Evolutionary conservation across 2,113 vertebrate genomes (phyloP), one percentile per base, ranked within the genome.

Genomic region (Poecilia latipinna): DNA sequence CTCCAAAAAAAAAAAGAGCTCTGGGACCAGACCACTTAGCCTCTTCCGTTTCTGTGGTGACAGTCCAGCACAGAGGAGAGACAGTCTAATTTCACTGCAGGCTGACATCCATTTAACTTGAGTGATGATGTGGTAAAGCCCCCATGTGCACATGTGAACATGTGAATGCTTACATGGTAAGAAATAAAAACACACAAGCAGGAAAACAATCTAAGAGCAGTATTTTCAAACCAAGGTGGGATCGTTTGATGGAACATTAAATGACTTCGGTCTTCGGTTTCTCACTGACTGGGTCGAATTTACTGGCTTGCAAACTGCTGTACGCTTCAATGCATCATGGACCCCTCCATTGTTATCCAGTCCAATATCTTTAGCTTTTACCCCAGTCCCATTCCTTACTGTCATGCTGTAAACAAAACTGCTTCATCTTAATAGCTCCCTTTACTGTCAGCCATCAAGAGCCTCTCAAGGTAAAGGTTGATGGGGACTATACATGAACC

Each of bases 81-180:
- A 89, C 90, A 89, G 90, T 75, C 85, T 91, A 91, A 94, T 94
- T 95, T 94, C 93, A 93, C 91, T 87, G 89, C 83, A 86, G 90
- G 88, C 88, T 90, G 87, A 80, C 83, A 77, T 87, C 91, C 82
- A 86, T 90, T 94, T 89, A 84, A 80, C 83, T 81, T 92, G 89
- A 93, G 84, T 88, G 87, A 93, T 90, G 90, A 90, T 77, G 80
- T 84, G 90, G 90, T 79, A 67, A 57, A 86, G 72, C 70, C 86
- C 73, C 76, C 82, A 22, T 64, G 61, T 67, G 75, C 82, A 83
- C 48, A 78, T 76, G 72, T 65, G 72, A 61, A 70, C 79, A 74
- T 26, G 24, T 35, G 68, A 69, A 54, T 31, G 70, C 57, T 74
- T 69, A 72, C 72, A 71, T 79, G 78, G 54, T 28, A 70, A 82